Percentiles rank a stretch among this genome's conserved stretches.
Conservation (phyloP, 2,888 invertebrate genomes). For the Pammene aurita region DNA sequence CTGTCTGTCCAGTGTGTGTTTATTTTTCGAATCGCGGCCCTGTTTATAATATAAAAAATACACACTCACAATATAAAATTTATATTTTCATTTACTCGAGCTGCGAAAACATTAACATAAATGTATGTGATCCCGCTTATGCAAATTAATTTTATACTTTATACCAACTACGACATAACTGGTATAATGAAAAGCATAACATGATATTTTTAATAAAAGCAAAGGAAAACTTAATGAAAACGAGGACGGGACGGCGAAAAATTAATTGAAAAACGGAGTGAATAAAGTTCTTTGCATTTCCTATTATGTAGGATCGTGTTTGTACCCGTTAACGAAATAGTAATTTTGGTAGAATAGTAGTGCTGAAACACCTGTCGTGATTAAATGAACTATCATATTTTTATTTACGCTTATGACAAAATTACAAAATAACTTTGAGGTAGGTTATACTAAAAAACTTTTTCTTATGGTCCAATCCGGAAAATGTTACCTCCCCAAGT, state of each 20-base stretch:
- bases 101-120: slow-evolving; percentile 17
- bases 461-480: no score
- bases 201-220: slow-evolving; percentile 28
- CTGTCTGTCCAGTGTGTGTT: no score
- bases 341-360: not conserved
- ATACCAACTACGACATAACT: slow-evolving; percentile 15
- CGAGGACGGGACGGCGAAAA: slow-evolving; percentile 11
- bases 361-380: not conserved
- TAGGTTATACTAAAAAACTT: no score
- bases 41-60: not conserved
- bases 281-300: slow-evolving; percentile 17
- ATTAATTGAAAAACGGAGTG: slow-evolving; percentile 27
- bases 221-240: slow-evolving; percentile 19
- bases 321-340: not conserved
- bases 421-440: no score
- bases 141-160: slow-evolving; percentile 21
- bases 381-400: no score
- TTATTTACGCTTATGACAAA: no score
- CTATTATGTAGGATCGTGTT: not conserved
- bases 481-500: no score
- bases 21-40: no score
- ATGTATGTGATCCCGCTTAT: slow-evolving; percentile 12
- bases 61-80: slow-evolving; percentile 1
- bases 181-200: slow-evolving; percentile 13
- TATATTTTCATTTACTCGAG: slow-evolving; percentile 15